phyloP scores from a whole-genome alignment of 2,888 invertebrate genomes.

The Eupithecia vulgata region DNA sequence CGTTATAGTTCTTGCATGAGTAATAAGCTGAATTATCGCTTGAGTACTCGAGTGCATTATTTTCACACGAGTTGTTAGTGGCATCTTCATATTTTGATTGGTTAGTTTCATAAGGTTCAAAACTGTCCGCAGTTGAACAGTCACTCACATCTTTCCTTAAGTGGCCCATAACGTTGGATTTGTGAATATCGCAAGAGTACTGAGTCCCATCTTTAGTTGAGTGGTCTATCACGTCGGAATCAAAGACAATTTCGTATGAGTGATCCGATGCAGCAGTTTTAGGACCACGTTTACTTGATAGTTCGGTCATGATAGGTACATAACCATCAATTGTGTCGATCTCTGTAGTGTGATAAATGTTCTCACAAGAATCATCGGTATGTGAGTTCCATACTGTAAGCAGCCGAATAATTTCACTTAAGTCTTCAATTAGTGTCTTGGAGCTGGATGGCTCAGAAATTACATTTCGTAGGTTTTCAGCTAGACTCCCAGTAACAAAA shows the following conservation, averaged over 20 bases:
- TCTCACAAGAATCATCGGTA: constrained; percentile 12
- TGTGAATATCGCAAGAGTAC: not conserved
- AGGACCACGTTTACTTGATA: not conserved
- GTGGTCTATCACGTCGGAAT: not conserved
- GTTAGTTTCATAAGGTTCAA: not conserved
- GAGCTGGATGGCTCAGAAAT: constrained; percentile 21
- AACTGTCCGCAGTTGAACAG: not conserved
- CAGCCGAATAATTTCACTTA: constrained; percentile 27
- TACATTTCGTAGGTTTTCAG: constrained; percentile 18
- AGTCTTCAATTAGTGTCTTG: constrained; percentile 23
- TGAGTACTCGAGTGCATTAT: not conserved
- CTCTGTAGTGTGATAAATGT: not conserved
- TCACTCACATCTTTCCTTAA: not conserved
- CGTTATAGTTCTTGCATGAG: not conserved
- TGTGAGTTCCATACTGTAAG: constrained; percentile 26
- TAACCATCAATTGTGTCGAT: not conserved
- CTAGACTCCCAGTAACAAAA: not conserved
- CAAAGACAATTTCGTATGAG: not conserved
- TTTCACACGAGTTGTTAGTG: not conserved
- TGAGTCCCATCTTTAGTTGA: not conserved
- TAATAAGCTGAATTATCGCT: not conserved
- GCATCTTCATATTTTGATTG: not conserved
- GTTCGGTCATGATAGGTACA: not conserved
- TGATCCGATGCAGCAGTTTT: not conserved
- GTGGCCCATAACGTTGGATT: not conserved